A percentile compares a stretch with the other conserved stretches of the same genome.
phyloP scores from a whole-genome alignment of 2,888 invertebrate genomes.

The Epiblema foenella region DNA sequence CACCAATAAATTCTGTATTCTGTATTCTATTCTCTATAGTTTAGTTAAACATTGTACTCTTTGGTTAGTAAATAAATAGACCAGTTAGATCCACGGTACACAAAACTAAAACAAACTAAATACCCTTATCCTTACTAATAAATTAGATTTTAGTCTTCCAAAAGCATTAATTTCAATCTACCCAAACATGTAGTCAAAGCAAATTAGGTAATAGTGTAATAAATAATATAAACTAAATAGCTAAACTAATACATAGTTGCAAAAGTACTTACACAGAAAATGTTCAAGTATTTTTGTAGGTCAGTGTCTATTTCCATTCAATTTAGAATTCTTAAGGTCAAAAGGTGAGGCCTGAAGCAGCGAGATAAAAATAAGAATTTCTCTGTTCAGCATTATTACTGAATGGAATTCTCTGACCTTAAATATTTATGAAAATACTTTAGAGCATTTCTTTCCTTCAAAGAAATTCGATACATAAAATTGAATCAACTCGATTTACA shows the following conservation, averaged over 20 bases:
- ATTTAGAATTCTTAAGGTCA: constrained; percentile 22
- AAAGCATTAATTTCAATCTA: too few relatives aligned
- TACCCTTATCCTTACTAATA: too few relatives aligned
- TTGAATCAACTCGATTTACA: constrained; percentile 2
- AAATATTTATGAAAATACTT: constrained; percentile 3
- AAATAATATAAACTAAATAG: too few relatives aligned
- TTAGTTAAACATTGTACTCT: too few relatives aligned
- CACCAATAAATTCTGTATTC: too few relatives aligned
- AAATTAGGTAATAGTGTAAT: not conserved
- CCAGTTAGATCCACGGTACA: too few relatives aligned
- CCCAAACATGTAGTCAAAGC: too few relatives aligned
- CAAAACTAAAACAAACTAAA: too few relatives aligned
- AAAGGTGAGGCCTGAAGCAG: constrained; percentile 10
- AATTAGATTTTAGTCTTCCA: too few relatives aligned
- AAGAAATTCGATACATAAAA: constrained; percentile 3
- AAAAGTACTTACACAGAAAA: not conserved
- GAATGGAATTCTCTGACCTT: constrained; percentile 21
- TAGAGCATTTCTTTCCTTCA: not conserved
- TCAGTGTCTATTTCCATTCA: constrained; percentile 11
- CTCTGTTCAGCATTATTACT: constrained; percentile 11
- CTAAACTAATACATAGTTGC: not conserved
- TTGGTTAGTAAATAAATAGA: too few relatives aligned
- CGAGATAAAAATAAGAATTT: constrained; percentile 13
- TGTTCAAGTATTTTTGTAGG: not conserved
- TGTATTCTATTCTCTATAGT: too few relatives aligned